Evolutionary conservation across 1,140 invertebrate genomes (phyloP), one percentile per base, ranked within the genome.

Genomic region (Polyergus mexicanus): DNA sequence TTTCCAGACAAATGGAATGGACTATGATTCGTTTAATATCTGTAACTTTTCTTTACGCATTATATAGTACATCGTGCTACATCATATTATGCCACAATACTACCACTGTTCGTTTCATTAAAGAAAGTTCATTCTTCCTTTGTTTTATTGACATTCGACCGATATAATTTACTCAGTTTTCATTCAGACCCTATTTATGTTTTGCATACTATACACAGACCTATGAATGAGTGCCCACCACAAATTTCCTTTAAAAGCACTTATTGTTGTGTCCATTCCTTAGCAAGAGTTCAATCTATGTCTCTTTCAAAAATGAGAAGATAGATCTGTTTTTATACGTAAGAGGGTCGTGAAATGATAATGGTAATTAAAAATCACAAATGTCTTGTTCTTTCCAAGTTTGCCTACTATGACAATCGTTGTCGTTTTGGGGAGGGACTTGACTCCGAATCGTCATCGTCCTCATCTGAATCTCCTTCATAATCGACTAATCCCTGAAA

Each of bases 381-480:
- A 86, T 90, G 58, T 28, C 54, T 88, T 74, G 38, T 88, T 81
- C 58, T 69, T 35, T 86, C 54, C 62, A 71, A 22, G 58, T 93
- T 93, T 92, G 91, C 92, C 92, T 94, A 96, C 96, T 96, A 96
- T 96, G 96, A 96, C 68, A 97, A 94, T 89, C 96, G 95, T 88
- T 96, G 95, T 90, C 96, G 95, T 92, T 97, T 97, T 78, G 95
- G 94, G 38, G 95, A 94, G 78, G 96, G 96, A 87, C 93, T 94
- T 86, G 94, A 91, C 74, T 96, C 96, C 38, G 97, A 97, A 62
- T 98, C 97, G 83, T 98, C 98, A 74, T 99, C 98, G 88, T 99
- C 98, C 90, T 99, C 98, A 91, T 99, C 98, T 0, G 98, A 98
- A 94, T 99, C 98, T 78, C 98, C 98, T 93, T 99, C 98, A 94